Base-by-base conservation (phyloP, 2,797 vertebrate species). In the Semaprochilodus insignis region DNA sequence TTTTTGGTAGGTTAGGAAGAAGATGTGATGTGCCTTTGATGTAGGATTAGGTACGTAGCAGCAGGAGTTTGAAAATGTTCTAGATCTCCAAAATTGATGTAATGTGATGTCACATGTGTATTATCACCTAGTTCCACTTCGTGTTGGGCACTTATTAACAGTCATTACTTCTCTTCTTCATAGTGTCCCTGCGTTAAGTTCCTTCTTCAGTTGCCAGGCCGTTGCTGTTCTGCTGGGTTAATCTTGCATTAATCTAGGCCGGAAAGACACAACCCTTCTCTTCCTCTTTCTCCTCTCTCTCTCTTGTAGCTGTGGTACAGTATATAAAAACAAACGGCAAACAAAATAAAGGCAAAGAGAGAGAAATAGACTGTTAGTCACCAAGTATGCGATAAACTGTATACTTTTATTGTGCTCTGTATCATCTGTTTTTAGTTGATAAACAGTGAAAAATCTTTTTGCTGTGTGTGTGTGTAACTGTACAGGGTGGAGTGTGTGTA, bases 221-320 rank as follows among this genome's bases (percentile, higher is more conserved):
- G 10, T 15, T 21, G 19, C 27, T 55, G 54, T 34, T 52, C 17
- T 84, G 79, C 65, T 54, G 83, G 54, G 54, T 48, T 87, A 81
- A 77, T 71, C 57, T 80, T 83, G 59, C 23, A 40, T 82, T 84
- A 55, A 87, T 74, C 74, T 85, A 51, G 74, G 52, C 70, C 69
- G 86, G 85, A 88, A 88, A 88, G 76, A 77, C 83, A 80, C 78
- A 85, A 57, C 75, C 31, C 69, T 83, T 81, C 31, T 77, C 81
- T 89, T 88, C 87, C 74, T 82, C 77, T 82, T 83, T 77, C 73
- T 76, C 54, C 60, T 31, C 48, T 83, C 54, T 77, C 11, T 55
- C 57, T 74, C 27, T 74, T 70, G 57, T 55, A 77, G 69, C 75
- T 80, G 77, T 36, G 52, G 52, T 84, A 55, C 78, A 81, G 74